phyloP scores from a whole-genome alignment of 2,888 invertebrate species.

The Polymixis lichenea region DNA sequence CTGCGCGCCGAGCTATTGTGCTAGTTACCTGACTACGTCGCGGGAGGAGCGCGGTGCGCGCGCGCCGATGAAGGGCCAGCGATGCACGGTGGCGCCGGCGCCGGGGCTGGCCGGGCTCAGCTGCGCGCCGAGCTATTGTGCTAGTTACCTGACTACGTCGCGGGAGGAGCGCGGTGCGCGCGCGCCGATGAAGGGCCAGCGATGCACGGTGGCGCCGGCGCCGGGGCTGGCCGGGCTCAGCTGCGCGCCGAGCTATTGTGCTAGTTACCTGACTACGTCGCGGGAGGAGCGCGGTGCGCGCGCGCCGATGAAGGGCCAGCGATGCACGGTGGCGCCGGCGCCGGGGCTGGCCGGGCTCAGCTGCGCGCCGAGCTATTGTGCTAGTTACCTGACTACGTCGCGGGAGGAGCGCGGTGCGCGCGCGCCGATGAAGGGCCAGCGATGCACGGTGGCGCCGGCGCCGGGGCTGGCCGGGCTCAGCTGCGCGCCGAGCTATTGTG shows the following conservation, averaged over 20 bases:
- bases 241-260: constrained; percentile 70
- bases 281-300: constrained; percentile 96
- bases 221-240: constrained; percentile 36
- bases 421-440: constrained; percentile 96
- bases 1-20: constrained; percentile 70
- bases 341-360: constrained; percentile 36
- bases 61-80: constrained; percentile 96
- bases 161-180: constrained; percentile 96
- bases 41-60: constrained; percentile 96
- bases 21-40: constrained; percentile 92
- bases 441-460: constrained; percentile 83
- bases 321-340: constrained; percentile 83
- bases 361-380: constrained; percentile 70
- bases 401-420: constrained; percentile 96
- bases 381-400: constrained; percentile 92
- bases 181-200: constrained; percentile 96
- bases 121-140: constrained; percentile 70
- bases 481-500: constrained; percentile 70
- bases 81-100: constrained; percentile 83
- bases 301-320: constrained; percentile 96
- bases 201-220: constrained; percentile 83
- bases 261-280: constrained; percentile 92
- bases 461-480: constrained; percentile 36
- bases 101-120: constrained; percentile 36
- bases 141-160: constrained; percentile 92